Base-by-base conservation (phyloP, 2,888 invertebrate species). In the Eristalis arbustorum region DNA sequence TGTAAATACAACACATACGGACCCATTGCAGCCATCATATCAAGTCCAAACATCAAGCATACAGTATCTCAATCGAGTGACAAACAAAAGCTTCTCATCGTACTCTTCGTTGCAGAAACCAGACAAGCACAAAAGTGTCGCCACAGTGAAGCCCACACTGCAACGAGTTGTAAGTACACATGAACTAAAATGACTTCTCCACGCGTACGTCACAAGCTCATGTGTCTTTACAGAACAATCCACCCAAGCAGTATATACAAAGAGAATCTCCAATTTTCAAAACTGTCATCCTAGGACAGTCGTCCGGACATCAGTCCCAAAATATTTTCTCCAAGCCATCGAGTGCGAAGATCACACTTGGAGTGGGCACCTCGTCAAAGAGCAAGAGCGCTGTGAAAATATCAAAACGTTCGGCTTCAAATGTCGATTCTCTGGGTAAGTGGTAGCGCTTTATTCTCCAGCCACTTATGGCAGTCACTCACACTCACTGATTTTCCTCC, bases 111-210 rank as follows among this genome's bases (percentile, higher is more conserved):
- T 82, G 2, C 77, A 82, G 61, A 66, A 59, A 56, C 23, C 49
- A 31, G 68, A 78, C 13, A 77, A 84, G 56, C 49, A 64, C 3
- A 84, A 84, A 31, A 71, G 75, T 0, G 79, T 84, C 13, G 84
- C 84, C 5, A 84, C 84, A 11, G 79, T 84, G 5, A 84, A 84
- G 40, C 79, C 84, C 1, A 84, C 79, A 8, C 74, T 84, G 1
- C 84, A 84, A 18, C 42, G 66, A 31, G 18, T 18, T 40, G 84
- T 78, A 69, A 28, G 57, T 49, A 49, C 49, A 49, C 49, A 49
- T 42, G 49, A 49, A 49, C 18, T 8, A 18, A 10, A 49, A 18
- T 62, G 23, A 13, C 2, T 18, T 28, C 11, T 31, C 11, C 28
- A 25, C 10, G 4, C 18, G 2, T 18, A 1, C 3, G 42, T 40